These are phyloP conservation scores for Enteromius radiatus DNA, from an alignment of 2,797 vertebrate genomes.

Conservation along the genomic window DNA sequence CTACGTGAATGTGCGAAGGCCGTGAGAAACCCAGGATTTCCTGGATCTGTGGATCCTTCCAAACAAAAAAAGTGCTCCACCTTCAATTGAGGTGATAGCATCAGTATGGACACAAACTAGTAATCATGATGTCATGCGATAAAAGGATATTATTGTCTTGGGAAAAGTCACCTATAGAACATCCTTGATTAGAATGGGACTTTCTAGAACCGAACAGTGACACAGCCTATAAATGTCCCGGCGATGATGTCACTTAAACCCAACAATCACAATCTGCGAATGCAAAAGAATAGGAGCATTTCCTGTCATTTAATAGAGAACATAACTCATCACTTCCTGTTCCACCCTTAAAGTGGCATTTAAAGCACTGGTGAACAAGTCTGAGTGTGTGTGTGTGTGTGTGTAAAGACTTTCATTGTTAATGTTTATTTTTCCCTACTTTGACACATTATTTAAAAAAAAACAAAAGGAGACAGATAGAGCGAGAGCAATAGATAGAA, in stretches of 20 bases:
- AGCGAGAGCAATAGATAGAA: background rate
- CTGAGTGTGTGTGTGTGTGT: slow-evolving; percentile 17
- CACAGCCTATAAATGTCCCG: slow-evolving; percentile 39
- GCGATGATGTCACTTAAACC: slow-evolving; percentile 46
- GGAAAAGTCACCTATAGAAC: slow-evolving; percentile 41
- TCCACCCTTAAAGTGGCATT: slow-evolving; percentile 49
- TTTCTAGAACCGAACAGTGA: slow-evolving; percentile 52
- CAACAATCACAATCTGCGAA: slow-evolving; percentile 51
- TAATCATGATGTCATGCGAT: slow-evolving; percentile 46
- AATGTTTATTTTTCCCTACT: slow-evolving; percentile 26
- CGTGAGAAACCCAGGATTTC: slow-evolving; percentile 14
- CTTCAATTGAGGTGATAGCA: slow-evolving; percentile 32
- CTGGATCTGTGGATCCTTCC: slow-evolving; percentile 2
- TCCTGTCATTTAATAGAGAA: slow-evolving; percentile 60
- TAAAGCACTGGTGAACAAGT: slow-evolving; percentile 23
- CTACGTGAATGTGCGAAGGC: background rate
- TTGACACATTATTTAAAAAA: slow-evolving; percentile 3
- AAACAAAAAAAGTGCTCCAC: slow-evolving; percentile 2
- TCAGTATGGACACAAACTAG: slow-evolving; percentile 28
- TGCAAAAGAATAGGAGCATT: slow-evolving; percentile 57
- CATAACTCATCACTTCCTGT: slow-evolving; percentile 59
- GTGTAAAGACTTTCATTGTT: background rate
- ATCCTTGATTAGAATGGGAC: slow-evolving; percentile 48
- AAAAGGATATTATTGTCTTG: slow-evolving; percentile 28
- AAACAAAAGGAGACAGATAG: background rate